Base-by-base conservation (phyloP, 2,797 vertebrate species). In the Syngnathus rostellatus region DNA sequence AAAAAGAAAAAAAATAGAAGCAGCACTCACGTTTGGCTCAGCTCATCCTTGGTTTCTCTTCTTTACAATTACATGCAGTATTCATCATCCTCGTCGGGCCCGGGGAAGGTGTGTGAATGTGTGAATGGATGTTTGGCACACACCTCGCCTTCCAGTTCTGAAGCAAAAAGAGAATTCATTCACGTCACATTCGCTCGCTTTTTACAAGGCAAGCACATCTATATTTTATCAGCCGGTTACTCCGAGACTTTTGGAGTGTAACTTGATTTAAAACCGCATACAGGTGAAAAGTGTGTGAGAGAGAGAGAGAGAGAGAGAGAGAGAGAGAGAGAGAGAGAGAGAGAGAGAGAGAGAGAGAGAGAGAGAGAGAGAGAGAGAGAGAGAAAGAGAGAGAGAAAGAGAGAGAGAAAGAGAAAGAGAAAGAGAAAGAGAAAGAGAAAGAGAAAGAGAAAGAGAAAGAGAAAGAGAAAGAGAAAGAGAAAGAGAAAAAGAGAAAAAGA, bases 1-100 rank as follows among this genome's bases (percentile, higher is more conserved):
- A 62, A 45, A 37, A 62, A 62, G 12, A 62, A 43, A 62, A 25
- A 3, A 68, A 31, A 31, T 31, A 31, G 31, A 61, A 10, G 67
- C 78, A 73, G 17, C 51, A 63, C 57, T 68, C 54, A 62, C 68
- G 55, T 48, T 67, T 43, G 48, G 66, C 68, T 66, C 21, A 0
- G 38, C 62, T 69, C 73, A 65, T 71, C 61, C 65, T 74, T 77
- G 67, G 64, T 43, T 76, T 75, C 59, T 66, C 57, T 31, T 64
- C 60, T 68, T 50, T 53, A 67, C 45, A 46, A 46, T 46, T 5
- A 46, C 53, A 66, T 76, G 37, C 53, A 68, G 68, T 70, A 45
- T 63, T 72, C 50, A 67, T 79, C 67, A 8, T 57, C 70, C 67
- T 72, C 72, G 70, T 69, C 61, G 63, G 37, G 63, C 65, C 67